phyloP scores from a whole-genome alignment of 2,888 invertebrate species.

The Gari tellinella region DNA sequence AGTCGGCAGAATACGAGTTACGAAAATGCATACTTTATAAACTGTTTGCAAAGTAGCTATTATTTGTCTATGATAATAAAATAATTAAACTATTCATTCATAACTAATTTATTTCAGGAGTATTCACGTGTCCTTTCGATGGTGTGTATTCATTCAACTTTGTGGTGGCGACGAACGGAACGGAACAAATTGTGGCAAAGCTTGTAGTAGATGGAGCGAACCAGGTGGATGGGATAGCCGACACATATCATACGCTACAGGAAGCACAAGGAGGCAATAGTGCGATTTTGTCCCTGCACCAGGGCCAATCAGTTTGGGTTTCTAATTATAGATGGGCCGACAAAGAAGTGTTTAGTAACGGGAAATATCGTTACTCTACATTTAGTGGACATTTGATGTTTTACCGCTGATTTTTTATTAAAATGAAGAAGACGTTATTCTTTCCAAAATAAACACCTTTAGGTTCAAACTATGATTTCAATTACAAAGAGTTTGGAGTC shows the following conservation, averaged over 20 bases:
- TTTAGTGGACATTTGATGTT: conserved; percentile 31
- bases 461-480: no score
- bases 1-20: no score
- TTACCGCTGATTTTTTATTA: no score
- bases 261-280: conserved; percentile 21
- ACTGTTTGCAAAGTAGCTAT: no score
- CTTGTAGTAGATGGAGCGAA: conserved; percentile 11
- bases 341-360: background rate
- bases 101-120: conserved; percentile 13
- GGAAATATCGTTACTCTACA: conserved; percentile 13
- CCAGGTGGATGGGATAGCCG: conserved; percentile 12
- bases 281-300: background rate
- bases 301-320: conserved; percentile 13
- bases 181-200: conserved; percentile 15
- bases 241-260: conserved; percentile 6
- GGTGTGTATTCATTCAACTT: conserved; percentile 20
- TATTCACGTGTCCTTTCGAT: conserved; percentile 16
- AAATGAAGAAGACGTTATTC: no score
- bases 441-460: no score
- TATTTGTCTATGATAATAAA: no score
- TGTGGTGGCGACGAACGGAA: conserved; percentile 1
- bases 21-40: no score
- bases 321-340: conserved; percentile 8
- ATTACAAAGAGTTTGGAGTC: no score
- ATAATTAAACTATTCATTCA: no score